Conservation (phyloP, 2,888 invertebrate species). For the Drosophila tanythrix region DNA sequence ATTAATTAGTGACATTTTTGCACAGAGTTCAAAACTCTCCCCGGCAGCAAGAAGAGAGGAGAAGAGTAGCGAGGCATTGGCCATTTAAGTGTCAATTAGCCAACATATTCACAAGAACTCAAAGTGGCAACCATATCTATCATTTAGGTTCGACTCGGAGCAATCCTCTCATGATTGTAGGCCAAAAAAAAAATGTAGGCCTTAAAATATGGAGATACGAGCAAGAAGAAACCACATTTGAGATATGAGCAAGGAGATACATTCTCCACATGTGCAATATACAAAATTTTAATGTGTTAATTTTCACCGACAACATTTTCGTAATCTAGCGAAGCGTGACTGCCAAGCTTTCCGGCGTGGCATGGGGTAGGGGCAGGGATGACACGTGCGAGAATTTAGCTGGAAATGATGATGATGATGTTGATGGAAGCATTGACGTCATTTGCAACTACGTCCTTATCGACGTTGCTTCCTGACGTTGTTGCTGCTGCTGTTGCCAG, state of each 20-base stretch:
- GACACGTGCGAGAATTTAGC: slow-evolving; percentile 26
- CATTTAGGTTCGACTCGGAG: background rate
- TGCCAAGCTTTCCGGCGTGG: slow-evolving; percentile 28
- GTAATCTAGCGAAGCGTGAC: slow-evolving; percentile 63
- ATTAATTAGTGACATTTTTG: slow-evolving; percentile 44
- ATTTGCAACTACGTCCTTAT: slow-evolving; percentile 53
- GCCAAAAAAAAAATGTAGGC: background rate
- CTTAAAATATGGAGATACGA: slow-evolving; percentile 26
- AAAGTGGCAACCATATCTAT: slow-evolving; percentile 32
- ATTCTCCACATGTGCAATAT: slow-evolving; percentile 2
- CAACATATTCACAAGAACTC: slow-evolving; percentile 11
- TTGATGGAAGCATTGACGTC: slow-evolving; percentile 61
- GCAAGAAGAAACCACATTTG: slow-evolving; percentile 10
- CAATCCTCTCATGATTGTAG: background rate
- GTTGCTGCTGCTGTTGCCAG: slow-evolving; percentile 47
- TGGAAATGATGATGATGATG: background rate
- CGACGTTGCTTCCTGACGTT: slow-evolving; percentile 43
- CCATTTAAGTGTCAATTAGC: slow-evolving; percentile 27
- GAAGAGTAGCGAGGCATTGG: background rate
- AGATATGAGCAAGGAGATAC: slow-evolving; percentile 9
- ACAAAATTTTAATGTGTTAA: slow-evolving; percentile 71
- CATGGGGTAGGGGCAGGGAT: background rate
- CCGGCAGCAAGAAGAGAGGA: background rate
- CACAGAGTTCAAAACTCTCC: background rate
- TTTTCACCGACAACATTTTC: slow-evolving; percentile 63